Base-by-base conservation (phyloP, 1,140 invertebrate species). In the Frieseomelitta varia region DNA sequence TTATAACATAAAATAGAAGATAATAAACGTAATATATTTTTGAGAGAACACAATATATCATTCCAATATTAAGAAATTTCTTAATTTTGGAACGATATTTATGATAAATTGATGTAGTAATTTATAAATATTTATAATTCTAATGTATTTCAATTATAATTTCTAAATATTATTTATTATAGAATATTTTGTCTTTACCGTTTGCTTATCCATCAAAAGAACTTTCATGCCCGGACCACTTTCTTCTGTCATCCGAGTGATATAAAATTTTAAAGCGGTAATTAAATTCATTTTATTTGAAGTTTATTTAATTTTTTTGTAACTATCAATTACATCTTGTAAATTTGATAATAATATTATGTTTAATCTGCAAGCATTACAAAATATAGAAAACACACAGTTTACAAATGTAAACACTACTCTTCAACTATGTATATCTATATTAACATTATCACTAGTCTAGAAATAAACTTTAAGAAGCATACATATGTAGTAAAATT, bases 141-240 rank as follows among this genome's bases (percentile, higher is more conserved):
- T 30, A 53, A 19, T 55, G 17, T 39, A 34, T n/a, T 30, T 24
- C 17, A n/a, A 1, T 74, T 56, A 19, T 27, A 58, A 34, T 17
- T 56, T 58, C 39, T 14, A 34, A 58, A 34, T 24, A 58, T 58
- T 61, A 75, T 17, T 1, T 17, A 61, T n/a, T 61, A 61, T 61
- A 53, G 17, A 39, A 74, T 27, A 74, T 67, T 8, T 19, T 58
- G 24, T 47, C 71, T 71, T 76, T 95, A 99, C 98, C 88, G 99
- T 99, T 95, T 99, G 98, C 95, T 98, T 99, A 94, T 99, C 99
- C 97, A 99, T 98, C 56, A 99, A 95, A 85, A 99, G 96, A 56
- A 99, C 98, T 97, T 99, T 99, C 99, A 99, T 99, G 63, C 99
- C 99, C 14, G 98, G 98, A 4, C 99, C 99, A 95, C 98, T 98